These are phyloP conservation scores for Athalia rosae DNA, from an alignment of 2,888 invertebrate species.

Conservation along the genomic window DNA sequence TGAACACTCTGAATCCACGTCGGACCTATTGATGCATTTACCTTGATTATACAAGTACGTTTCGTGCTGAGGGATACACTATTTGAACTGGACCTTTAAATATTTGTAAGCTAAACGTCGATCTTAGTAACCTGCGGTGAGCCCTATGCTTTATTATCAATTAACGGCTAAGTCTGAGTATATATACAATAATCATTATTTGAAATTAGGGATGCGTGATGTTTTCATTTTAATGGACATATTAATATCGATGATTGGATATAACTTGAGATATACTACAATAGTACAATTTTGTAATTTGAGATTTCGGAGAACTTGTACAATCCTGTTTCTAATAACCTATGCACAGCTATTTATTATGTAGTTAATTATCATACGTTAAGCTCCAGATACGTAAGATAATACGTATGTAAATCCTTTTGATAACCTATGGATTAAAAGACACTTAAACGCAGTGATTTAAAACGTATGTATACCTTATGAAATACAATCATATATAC, in stretches of 20 bases:
- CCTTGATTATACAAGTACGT: neutral
- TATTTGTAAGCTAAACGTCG: constrained; percentile 32
- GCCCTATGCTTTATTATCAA: constrained; percentile 1
- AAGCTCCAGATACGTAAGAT: neutral
- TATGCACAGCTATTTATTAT: too few relatives aligned
- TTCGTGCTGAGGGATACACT: constrained; percentile 11
- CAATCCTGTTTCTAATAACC: neutral
- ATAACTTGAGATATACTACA: neutral
- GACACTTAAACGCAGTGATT: too few relatives aligned
- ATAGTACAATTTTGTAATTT: neutral
- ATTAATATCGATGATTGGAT: neutral
- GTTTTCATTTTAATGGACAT: neutral
- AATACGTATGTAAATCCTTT: neutral
- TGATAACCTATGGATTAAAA: neutral
- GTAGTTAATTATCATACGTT: too few relatives aligned
- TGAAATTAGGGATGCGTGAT: constrained; percentile 1
- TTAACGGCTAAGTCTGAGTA: constrained; percentile 14
- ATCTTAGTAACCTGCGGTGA: constrained; percentile 9
- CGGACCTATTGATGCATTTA: constrained; percentile 26
- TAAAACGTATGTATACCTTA: neutral
- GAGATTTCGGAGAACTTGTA: neutral
- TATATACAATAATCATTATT: neutral
- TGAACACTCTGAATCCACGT: neutral
- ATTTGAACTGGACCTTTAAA: neutral
- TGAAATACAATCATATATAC: constrained; percentile 5